These are phyloP conservation scores for Coenobita brevimanus DNA, from an alignment of 1,140 invertebrate genomes.

Conservation along the genomic window DNA sequence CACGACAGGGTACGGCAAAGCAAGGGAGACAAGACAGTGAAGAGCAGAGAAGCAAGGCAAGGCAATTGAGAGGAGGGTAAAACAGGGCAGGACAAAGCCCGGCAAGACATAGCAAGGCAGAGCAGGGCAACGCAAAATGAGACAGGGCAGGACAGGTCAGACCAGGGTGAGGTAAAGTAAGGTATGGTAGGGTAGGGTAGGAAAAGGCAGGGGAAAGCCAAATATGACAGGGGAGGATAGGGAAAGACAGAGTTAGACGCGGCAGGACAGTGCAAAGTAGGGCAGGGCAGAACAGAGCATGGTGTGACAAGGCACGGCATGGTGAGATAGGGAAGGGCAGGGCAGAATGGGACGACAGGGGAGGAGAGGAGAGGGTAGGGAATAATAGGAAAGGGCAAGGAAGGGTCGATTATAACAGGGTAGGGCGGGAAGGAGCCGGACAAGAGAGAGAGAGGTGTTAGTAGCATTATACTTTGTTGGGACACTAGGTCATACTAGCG, in stretches of 20 bases:
- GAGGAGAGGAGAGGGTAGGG: no score
- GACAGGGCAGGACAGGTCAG: background rate
- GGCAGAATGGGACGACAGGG: no score
- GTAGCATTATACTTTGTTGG: no score
- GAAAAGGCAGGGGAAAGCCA: background rate
- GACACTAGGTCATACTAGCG: no score
- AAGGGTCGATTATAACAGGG: no score
- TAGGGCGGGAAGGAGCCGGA: no score
- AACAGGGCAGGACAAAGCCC: background rate
- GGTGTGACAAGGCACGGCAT: background rate
- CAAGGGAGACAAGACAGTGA: background rate
- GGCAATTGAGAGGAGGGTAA: background rate
- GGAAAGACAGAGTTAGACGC: background rate
- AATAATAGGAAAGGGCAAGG: no score
- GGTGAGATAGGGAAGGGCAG: background rate
- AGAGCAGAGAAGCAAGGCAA: slow-evolving; percentile 1
- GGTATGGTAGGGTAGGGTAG: slow-evolving; percentile 1
- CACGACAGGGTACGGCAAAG: slow-evolving; percentile 11
- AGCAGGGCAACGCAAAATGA: background rate
- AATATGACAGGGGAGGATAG: background rate
- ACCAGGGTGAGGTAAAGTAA: background rate
- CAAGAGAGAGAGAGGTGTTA: no score
- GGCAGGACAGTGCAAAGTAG: slow-evolving; percentile 14
- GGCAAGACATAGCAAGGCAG: background rate
- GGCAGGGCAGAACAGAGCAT: background rate